Evolutionary conservation across 2,797 vertebrate genomes (phyloP).

Genomic region (Scolopax rusticola): DNA sequence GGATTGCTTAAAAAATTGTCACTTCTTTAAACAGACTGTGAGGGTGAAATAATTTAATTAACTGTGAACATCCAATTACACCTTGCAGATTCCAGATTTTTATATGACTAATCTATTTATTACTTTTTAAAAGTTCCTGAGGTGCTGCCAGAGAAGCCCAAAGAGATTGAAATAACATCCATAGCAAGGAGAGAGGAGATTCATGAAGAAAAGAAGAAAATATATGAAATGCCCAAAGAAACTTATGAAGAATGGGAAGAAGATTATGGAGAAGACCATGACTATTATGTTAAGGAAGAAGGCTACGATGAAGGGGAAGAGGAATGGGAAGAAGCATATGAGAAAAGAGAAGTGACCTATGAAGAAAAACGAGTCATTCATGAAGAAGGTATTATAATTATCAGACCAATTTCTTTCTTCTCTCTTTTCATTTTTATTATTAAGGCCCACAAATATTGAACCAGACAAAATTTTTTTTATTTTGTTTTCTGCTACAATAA

Average conservation of each 20-base stretch:
- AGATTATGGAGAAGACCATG: slow-evolving; percentile 72
- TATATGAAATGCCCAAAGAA: slow-evolving; percentile 59
- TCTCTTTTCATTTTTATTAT: background rate
- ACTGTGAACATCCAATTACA: background rate
- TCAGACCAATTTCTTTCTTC: background rate
- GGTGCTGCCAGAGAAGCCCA: slow-evolving; percentile 80
- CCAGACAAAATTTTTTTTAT: background rate
- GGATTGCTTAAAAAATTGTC: background rate
- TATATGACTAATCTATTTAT: slow-evolving; percentile 21
- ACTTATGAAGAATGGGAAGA: slow-evolving; percentile 73
- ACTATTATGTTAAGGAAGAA: slow-evolving; percentile 78
- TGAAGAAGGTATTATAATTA: slow-evolving; percentile 74
- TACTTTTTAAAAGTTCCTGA: slow-evolving; percentile 82
- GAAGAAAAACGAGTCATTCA: slow-evolving; percentile 69
- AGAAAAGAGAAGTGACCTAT: slow-evolving; percentile 74
- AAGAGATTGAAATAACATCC: slow-evolving; percentile 79
- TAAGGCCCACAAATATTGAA: background rate
- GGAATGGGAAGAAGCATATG: slow-evolving; percentile 78
- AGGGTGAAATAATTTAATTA: background rate
- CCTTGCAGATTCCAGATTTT: background rate
- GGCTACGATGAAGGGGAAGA: slow-evolving; percentile 82
- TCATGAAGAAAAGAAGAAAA: slow-evolving; percentile 67
- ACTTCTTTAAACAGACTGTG: background rate
- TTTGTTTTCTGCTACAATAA: background rate
- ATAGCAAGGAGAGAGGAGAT: slow-evolving; percentile 78